Evolutionary conservation across 2,113 vertebrate species (phyloP).

Genomic region (Syrmaticus mikado): DNA sequence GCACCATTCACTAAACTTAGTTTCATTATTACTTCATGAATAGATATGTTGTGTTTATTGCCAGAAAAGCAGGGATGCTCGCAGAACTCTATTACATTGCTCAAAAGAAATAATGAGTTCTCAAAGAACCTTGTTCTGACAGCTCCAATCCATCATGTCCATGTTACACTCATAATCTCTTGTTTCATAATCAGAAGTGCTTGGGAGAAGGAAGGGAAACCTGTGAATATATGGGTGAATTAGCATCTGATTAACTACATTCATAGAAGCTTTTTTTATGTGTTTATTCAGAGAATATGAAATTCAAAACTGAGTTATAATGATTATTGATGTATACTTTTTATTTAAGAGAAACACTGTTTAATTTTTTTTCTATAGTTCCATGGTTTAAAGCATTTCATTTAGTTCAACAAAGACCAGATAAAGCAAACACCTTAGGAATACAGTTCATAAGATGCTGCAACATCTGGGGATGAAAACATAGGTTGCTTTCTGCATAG

Average conservation of each 20-base stretch:
- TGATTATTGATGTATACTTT: background rate
- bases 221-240: constrained; percentile 14
- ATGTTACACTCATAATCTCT: background rate
- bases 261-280: background rate
- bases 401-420: background rate
- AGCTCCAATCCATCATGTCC: background rate
- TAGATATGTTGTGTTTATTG: background rate
- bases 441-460: background rate
- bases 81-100: background rate
- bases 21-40: background rate
- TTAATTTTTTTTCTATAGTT: background rate
- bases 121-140: background rate
- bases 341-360: background rate
- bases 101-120: constrained; percentile 25
- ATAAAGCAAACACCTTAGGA: background rate
- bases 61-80: background rate
- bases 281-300: background rate
- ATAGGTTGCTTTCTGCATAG: background rate
- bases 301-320: background rate
- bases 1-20: background rate
- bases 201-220: background rate
- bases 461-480: background rate
- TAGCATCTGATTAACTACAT: background rate
- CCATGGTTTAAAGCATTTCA: background rate
- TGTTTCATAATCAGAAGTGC: constrained; percentile 8